Evolutionary conservation across 2,797 vertebrate species (phyloP).

Genomic region (Gallinago solitaria): DNA sequence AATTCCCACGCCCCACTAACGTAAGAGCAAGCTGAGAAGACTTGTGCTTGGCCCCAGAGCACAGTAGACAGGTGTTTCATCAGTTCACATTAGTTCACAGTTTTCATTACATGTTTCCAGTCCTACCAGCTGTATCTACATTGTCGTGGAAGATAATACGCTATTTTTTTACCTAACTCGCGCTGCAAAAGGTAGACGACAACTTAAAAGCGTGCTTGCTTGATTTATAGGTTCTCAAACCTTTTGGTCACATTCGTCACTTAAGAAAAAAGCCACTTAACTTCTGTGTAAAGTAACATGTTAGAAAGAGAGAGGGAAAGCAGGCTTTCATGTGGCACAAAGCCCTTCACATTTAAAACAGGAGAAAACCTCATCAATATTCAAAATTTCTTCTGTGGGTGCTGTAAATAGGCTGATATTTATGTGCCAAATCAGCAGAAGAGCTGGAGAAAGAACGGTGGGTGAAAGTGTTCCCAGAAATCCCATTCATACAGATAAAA

Average conservation of each 20-base stretch:
- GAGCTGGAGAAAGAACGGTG: neutral
- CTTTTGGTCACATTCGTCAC: conserved; percentile 33
- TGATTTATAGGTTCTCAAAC: conserved; percentile 52
- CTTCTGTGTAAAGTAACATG: neutral
- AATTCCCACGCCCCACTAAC: neutral
- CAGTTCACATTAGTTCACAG: neutral
- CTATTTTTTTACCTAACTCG: neutral
- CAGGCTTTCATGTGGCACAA: neutral
- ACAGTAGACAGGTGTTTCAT: conserved; percentile 13
- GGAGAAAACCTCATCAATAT: neutral
- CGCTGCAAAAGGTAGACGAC: neutral
- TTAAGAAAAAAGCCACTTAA: neutral
- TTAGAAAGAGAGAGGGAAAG: neutral
- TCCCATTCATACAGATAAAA: neutral
- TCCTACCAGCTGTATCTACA: neutral
- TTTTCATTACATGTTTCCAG: conserved; percentile 11
- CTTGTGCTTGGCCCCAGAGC: neutral
- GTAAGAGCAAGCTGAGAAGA: conserved; percentile 24
- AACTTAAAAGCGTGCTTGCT: conserved; percentile 17
- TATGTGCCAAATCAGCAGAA: neutral
- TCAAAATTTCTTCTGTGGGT: neutral
- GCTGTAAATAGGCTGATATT: neutral
- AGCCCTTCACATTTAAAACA: neutral
- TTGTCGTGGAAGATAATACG: neutral
- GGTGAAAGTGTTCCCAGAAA: neutral